Percentiles rank a stretch among this genome's conserved stretches.
Evolutionary conservation across 2,113 vertebrate genomes (phyloP).

Genomic region (Pristiophorus japonicus): DNA sequence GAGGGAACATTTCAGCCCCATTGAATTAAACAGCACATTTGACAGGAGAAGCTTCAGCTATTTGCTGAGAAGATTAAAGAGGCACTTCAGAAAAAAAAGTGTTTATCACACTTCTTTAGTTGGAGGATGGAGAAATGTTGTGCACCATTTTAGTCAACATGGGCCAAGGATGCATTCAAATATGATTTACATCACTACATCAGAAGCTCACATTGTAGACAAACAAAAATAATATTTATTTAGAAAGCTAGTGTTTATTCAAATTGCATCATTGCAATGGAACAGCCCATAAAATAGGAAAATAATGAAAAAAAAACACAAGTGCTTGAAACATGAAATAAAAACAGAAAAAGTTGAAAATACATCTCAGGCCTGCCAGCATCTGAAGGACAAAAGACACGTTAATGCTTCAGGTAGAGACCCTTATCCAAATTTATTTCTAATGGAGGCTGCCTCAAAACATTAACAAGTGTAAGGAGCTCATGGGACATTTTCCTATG

Average conservation of each 20-base stretch:
- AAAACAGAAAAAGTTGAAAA: too few relatives aligned
- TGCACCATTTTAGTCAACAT: neutral
- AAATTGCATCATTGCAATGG: too few relatives aligned
- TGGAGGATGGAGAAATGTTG: neutral
- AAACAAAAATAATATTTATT: neutral
- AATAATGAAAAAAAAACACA: too few relatives aligned
- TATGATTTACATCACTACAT: neutral
- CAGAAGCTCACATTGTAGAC: neutral
- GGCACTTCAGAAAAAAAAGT: neutral
- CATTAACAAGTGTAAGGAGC: neutral
- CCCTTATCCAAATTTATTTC: neutral
- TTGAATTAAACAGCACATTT: neutral
- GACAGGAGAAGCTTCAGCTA: neutral
- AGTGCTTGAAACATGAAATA: too few relatives aligned
- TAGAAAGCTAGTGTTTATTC: too few relatives aligned
- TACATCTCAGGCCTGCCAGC: too few relatives aligned
- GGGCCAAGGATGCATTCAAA: neutral
- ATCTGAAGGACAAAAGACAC: neutral
- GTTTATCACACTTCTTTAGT: neutral
- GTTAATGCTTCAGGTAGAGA: neutral
- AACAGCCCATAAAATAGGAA: too few relatives aligned
- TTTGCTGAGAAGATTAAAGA: neutral
- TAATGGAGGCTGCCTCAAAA: neutral
- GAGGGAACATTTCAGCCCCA: too few relatives aligned
- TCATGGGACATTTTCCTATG: too few relatives aligned